Percentiles rank a stretch among this genome's conserved stretches.
phyloP scores from a whole-genome alignment of 2,888 invertebrate species.

The Drosophila antonietae region DNA sequence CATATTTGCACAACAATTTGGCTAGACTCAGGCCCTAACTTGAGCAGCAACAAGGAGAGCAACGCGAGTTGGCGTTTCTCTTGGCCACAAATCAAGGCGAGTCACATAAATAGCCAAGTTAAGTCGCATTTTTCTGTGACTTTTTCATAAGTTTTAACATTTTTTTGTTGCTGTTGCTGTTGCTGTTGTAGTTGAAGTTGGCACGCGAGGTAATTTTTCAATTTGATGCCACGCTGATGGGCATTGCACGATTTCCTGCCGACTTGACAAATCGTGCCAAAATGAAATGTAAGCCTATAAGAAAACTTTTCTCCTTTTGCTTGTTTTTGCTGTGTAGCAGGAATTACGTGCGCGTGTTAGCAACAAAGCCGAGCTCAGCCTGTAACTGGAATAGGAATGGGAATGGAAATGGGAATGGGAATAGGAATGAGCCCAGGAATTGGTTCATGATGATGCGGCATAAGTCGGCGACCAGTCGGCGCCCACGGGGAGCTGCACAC shows the following conservation, averaged over 20 bases:
- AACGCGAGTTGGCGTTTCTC: conserved; percentile 66
- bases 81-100: conserved; percentile 66
- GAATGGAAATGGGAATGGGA: background rate
- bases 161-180: background rate
- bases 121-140: conserved; percentile 58
- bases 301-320: conserved; percentile 33
- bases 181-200: conserved; percentile 14
- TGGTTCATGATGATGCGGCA: conserved; percentile 67
- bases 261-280: conserved; percentile 80
- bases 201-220: conserved; percentile 82
- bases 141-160: conserved; percentile 66
- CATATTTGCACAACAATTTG: conserved; percentile 70
- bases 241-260: conserved; percentile 80
- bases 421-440: conserved; percentile 16
- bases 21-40: conserved; percentile 37
- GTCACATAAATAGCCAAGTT: conserved; percentile 39
- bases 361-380: conserved; percentile 33
- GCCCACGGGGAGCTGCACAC: conserved; percentile 33
- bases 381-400: background rate
- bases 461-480: conserved; percentile 42
- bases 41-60: conserved; percentile 17
- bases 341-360: conserved; percentile 66
- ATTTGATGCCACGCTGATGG: conserved; percentile 74
- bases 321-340: conserved; percentile 19
- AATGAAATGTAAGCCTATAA: conserved; percentile 74